Evolutionary conservation across 2,888 invertebrate species (phyloP).

Genomic region (Ectemnius cavifrons): DNA sequence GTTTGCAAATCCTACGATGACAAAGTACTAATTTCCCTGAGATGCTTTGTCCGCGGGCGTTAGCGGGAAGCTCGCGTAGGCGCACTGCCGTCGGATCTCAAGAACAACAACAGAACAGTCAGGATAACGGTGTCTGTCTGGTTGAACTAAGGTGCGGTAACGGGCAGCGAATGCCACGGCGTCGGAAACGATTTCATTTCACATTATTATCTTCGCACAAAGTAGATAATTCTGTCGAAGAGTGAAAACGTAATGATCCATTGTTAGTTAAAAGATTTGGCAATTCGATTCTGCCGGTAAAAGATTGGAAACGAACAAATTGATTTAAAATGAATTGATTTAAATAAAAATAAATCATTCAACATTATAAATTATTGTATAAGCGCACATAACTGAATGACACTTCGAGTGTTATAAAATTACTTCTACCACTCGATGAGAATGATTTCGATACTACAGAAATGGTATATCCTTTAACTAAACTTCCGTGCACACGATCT

Average conservation of each 20-base stretch:
- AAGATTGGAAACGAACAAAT: no score
- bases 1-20: background rate
- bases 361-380: no score
- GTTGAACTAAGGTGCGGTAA: slow-evolving; percentile 24
- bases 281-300: no score
- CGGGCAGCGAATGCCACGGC: slow-evolving; percentile 14
- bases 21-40: slow-evolving; percentile 7
- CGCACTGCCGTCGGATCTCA: slow-evolving; percentile 13
- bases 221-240: no score
- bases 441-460: no score
- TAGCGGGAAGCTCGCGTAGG: slow-evolving; percentile 17
- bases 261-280: no score
- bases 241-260: no score
- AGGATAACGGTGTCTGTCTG: slow-evolving; percentile 16
- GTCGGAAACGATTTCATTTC: slow-evolving; percentile 42
- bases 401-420: no score
- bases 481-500: slow-evolving; percentile 28
- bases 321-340: no score
- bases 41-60: slow-evolving; percentile 9
- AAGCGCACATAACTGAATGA: no score
- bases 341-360: no score
- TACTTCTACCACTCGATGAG: no score
- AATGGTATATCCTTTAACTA: background rate
- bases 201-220: slow-evolving; percentile 3
- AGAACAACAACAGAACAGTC: slow-evolving; percentile 13